These are phyloP conservation scores for Myxocyprinus asiaticus DNA, from an alignment of 2,113 vertebrate genomes.

Conservation along the genomic window DNA sequence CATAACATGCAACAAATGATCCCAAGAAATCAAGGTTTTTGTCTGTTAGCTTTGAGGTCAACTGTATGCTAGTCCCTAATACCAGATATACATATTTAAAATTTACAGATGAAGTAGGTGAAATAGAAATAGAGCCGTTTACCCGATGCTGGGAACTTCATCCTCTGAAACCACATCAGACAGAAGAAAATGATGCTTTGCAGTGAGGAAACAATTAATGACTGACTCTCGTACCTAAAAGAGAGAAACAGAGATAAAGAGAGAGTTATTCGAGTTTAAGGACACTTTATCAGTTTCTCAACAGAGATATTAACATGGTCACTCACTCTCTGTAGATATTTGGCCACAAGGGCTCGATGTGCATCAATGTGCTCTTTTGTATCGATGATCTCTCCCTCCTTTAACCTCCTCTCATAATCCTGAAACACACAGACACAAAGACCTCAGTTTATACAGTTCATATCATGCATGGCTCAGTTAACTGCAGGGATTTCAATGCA, in stretches of 20 bases:
- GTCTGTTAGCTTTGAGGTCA: too few relatives aligned
- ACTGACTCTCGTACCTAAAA: slow-evolving; percentile 88
- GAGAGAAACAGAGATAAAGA: slow-evolving; percentile 1
- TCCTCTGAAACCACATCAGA: slow-evolving; percentile 91
- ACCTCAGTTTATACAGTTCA: too few relatives aligned
- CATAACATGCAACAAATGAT: too few relatives aligned
- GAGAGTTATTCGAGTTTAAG: not conserved
- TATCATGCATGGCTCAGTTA: too few relatives aligned
- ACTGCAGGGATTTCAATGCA: too few relatives aligned
- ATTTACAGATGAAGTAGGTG: too few relatives aligned
- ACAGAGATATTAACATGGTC: too few relatives aligned
- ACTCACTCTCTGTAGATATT: slow-evolving; percentile 90
- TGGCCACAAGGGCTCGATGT: slow-evolving; percentile 86
- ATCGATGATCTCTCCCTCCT: slow-evolving; percentile 81
- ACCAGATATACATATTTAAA: too few relatives aligned
- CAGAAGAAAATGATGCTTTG: slow-evolving; percentile 86
- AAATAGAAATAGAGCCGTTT: slow-evolving; percentile 44
- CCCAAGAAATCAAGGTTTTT: too few relatives aligned
- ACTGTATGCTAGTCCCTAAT: too few relatives aligned
- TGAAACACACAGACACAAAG: slow-evolving; percentile 58
- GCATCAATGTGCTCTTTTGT: slow-evolving; percentile 84
- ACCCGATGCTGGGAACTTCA: slow-evolving; percentile 88
- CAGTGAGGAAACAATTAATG: slow-evolving; percentile 84
- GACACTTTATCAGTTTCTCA: too few relatives aligned
- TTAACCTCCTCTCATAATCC: slow-evolving; percentile 90